A percentile compares a stretch with the other conserved stretches of the same genome.
These are phyloP conservation scores for Phania funesta DNA, from an alignment of 2,888 invertebrate species.

Conservation along the genomic window DNA sequence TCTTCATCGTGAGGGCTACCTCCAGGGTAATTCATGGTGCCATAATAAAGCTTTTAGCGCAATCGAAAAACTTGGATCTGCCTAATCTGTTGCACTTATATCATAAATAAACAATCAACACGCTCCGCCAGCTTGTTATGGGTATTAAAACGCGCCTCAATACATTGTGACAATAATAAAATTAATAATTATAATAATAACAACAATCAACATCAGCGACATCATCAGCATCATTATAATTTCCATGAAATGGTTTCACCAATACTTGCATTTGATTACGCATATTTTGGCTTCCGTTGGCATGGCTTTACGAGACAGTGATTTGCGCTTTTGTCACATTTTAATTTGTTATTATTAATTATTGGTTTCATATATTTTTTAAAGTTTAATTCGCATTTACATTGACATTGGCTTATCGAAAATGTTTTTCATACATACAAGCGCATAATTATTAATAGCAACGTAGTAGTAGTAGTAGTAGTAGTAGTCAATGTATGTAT, in stretches of 20 bases:
- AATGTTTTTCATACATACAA: too few species aligned
- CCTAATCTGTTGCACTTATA: not conserved
- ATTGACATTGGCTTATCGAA: not conserved
- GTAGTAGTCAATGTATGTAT: not conserved
- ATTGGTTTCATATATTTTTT: not conserved
- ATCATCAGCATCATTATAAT: not conserved
- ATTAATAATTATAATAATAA: slow-evolving; percentile 71
- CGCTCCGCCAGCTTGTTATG: slow-evolving; percentile 72
- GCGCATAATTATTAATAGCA: too few species aligned
- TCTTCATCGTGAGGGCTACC: too few species aligned
- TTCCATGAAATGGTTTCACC: slow-evolving; percentile 26
- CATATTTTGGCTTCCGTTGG: slow-evolving; percentile 12
- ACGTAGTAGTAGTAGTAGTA: too few species aligned
- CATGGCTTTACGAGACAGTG: slow-evolving; percentile 62
- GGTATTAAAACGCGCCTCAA: slow-evolving; percentile 74
- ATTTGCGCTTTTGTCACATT: slow-evolving; percentile 63
- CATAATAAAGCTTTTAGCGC: too few species aligned
- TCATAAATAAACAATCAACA: slow-evolving; percentile 64
- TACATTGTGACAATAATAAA: slow-evolving; percentile 74
- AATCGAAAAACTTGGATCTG: not conserved
- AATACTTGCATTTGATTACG: slow-evolving; percentile 46
- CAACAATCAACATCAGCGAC: slow-evolving; percentile 46
- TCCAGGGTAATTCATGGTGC: too few species aligned
- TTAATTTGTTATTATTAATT: slow-evolving; percentile 31
- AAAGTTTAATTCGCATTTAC: not conserved